Evolutionary conservation across 1,140 invertebrate species (phyloP).

Genomic region (Zaprionus tsacasi): DNA sequence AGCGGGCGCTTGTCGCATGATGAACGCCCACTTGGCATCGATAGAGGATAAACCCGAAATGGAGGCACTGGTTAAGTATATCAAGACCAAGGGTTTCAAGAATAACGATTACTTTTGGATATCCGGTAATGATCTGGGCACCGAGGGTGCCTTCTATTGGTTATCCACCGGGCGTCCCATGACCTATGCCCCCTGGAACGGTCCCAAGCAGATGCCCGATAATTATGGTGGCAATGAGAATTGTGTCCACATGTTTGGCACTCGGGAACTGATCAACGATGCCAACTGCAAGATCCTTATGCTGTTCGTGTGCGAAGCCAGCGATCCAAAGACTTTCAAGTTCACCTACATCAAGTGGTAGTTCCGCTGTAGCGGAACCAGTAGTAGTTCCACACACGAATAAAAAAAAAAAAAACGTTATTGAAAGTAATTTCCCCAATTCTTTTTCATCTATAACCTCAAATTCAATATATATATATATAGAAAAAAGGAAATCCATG

Average conservation of each 20-base stretch:
- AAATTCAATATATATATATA: too few species aligned
- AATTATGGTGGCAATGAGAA: constrained; percentile 76
- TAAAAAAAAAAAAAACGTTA: too few species aligned
- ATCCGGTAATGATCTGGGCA: constrained; percentile 69
- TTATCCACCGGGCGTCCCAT: constrained; percentile 64
- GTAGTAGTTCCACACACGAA: too few species aligned
- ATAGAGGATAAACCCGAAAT: constrained; percentile 69
- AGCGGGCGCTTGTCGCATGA: constrained; percentile 67
- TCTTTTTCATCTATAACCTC: too few species aligned
- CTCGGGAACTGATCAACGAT: constrained; percentile 68
- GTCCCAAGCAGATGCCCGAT: constrained; percentile 69
- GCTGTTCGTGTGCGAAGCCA: constrained; percentile 68
- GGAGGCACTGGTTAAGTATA: constrained; percentile 67
- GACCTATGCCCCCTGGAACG: constrained; percentile 66
- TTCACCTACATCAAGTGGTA: constrained; percentile 74
- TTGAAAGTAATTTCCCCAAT: too few species aligned
- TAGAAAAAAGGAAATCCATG: not conserved
- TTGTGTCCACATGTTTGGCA: constrained; percentile 72
- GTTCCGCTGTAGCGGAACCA: not conserved
- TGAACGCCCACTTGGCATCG: constrained; percentile 70
- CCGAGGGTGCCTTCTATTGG: constrained; percentile 71
- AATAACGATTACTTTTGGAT: constrained; percentile 72
- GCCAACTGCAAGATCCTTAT: constrained; percentile 75
- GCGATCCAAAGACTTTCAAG: constrained; percentile 70
- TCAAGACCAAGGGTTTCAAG: constrained; percentile 64